Conservation (phyloP, 2,797 vertebrate species). For the Peromyscus nudipes region DNA sequence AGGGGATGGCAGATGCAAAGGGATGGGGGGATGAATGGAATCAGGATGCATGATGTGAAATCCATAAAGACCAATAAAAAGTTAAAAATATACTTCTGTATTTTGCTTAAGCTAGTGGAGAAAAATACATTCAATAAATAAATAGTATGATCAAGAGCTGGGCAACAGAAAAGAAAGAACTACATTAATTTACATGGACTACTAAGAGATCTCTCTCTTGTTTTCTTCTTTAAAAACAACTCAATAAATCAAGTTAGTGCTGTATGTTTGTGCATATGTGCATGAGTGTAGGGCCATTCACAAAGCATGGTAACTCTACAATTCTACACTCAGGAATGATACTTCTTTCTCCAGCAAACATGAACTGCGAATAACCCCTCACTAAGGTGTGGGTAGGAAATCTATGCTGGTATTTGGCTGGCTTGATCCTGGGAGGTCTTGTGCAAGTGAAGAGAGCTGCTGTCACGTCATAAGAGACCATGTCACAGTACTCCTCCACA, state of each 20-base stretch:
- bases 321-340: background rate
- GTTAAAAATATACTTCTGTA: background rate
- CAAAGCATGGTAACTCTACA: background rate
- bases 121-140: constrained; percentile 30
- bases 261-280: background rate
- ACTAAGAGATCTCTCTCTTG: background rate
- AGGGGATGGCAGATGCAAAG: background rate
- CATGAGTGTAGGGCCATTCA: background rate
- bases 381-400: background rate
- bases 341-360: background rate
- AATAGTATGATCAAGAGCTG: background rate
- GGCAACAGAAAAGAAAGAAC: background rate
- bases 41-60: background rate
- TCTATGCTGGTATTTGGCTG: background rate
- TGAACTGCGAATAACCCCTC: background rate
- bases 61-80: background rate
- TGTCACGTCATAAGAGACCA: background rate
- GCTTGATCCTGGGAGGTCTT: background rate
- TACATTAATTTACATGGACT: background rate
- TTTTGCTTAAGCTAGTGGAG: background rate
- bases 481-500: background rate
- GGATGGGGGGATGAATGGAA: background rate
- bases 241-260: background rate
- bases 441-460: background rate
- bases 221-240: background rate